A percentile compares a stretch with the other conserved stretches of the same genome.
phyloP scores from a whole-genome alignment of 2,797 vertebrate genomes.

The Silurus aristotelis region DNA sequence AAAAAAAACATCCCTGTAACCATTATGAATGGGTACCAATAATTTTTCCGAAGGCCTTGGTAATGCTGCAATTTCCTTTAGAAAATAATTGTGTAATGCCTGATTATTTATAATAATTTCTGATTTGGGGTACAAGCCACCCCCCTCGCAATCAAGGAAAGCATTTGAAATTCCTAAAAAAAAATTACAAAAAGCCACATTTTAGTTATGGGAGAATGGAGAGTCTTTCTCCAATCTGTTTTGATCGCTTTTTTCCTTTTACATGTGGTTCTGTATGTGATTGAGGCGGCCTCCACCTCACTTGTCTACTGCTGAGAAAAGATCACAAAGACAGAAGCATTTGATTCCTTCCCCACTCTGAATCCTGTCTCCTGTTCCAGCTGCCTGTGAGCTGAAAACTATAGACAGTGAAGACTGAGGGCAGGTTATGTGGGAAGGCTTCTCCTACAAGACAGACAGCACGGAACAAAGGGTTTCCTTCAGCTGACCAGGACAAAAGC shows the following conservation, averaged over 20 bases:
- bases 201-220: slow-evolving; percentile 55
- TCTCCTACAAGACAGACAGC: slow-evolving; percentile 50
- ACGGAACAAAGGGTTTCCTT: slow-evolving; percentile 48
- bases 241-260: no score
- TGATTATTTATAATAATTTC: neutral
- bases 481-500: slow-evolving; percentile 13
- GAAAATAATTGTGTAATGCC: neutral
- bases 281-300: slow-evolving; percentile 44
- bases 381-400: slow-evolving; percentile 28
- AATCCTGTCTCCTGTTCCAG: neutral
- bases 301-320: neutral
- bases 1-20: neutral
- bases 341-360: slow-evolving; percentile 42
- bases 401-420: neutral
- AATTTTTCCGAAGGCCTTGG: neutral
- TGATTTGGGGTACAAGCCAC: neutral
- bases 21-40: neutral
- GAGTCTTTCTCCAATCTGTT: neutral
- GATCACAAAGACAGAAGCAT: slow-evolving; percentile 3
- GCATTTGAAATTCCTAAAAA: neutral
- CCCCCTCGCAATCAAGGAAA: no score
- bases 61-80: neutral
- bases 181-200: neutral
- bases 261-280: slow-evolving; percentile 56
- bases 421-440: slow-evolving; percentile 41